These are phyloP conservation scores for Rhinella marina DNA, from an alignment of 2,797 vertebrate species.

Conservation along the genomic window DNA sequence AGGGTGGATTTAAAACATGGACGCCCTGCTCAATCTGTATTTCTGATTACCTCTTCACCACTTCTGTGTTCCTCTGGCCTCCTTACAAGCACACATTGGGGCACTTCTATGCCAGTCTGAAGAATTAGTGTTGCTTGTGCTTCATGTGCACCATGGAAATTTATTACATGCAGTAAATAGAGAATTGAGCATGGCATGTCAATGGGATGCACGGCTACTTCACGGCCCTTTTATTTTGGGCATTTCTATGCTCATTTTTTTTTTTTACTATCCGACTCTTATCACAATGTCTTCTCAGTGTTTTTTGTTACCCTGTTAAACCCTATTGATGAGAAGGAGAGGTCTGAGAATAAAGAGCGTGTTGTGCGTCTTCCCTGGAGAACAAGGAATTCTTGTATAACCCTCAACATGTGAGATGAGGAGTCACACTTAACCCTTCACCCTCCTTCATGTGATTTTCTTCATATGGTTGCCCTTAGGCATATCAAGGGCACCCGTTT, in stretches of 20 bases:
- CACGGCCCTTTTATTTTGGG: background rate
- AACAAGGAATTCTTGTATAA: constrained; percentile 54
- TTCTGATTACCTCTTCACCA: no score
- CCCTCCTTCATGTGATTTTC: constrained; percentile 18
- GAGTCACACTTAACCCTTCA: constrained; percentile 39
- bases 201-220: background rate
- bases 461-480: background rate
- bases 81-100: no score
- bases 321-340: constrained; percentile 15
- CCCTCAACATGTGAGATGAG: constrained; percentile 24
- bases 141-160: no score
- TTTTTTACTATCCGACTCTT: background rate
- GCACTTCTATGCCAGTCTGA: no score
- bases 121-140: no score
- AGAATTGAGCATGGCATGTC: no score
- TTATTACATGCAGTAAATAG: no score
- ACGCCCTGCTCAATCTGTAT: no score
- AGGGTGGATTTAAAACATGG: no score
- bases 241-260: background rate
- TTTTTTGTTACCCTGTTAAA: background rate
- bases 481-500: background rate
- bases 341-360: constrained; percentile 3
- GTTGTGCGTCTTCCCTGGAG: background rate
- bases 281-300: constrained; percentile 45
- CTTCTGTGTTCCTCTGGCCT: no score